Evolutionary conservation across 2,797 vertebrate genomes (phyloP), one percentile per base, ranked within the genome.

Genomic region (Sebastes steindachneri): DNA sequence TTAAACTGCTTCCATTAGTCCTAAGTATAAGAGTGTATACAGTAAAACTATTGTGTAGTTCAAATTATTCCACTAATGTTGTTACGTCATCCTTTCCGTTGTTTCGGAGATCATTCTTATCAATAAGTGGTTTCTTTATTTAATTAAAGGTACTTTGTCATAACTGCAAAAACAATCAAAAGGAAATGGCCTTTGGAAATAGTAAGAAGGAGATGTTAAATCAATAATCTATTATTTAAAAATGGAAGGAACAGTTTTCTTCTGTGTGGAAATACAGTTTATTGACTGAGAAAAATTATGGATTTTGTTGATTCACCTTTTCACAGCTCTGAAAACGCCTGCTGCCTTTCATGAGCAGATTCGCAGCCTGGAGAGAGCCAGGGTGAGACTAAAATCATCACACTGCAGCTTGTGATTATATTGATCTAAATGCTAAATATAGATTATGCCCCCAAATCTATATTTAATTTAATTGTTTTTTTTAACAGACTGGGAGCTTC

Each of bases 271-370:
- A 65, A 68, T 57, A 68, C 51, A 19, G 23, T 28, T 26, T 58
- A 19, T n/a, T 60, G 5, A 69, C 19, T 1, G 2, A 73, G 14
- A 59, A 55, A 37, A 51, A 4, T 68, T 19, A 35, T 55, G 9
- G 8, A 55, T 82, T 51, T 41, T 48, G 19, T 69, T 54, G 1
- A 12, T 88, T 90, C 41, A 11, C 19, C 57, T 86, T 85, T 60
- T 60, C 75, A 79, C 92, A 99, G 98, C 98, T 79, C 95, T 99
- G 95, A 99, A 99, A 95, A 97, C 96, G 81, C 98, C 98, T 75
- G 97, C 96, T 81, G 96, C 96, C 91, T 99, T 99, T 95, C 98
- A 99, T 69, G 97, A 98, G 92, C 97, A 98, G 95, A 98, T 99
- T 75, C 97, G 97, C 94, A 99, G 96, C 93, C 95, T 99, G 94